Conservation (phyloP, 2,113 vertebrate genomes). For the Saimiri boliviensis region DNA sequence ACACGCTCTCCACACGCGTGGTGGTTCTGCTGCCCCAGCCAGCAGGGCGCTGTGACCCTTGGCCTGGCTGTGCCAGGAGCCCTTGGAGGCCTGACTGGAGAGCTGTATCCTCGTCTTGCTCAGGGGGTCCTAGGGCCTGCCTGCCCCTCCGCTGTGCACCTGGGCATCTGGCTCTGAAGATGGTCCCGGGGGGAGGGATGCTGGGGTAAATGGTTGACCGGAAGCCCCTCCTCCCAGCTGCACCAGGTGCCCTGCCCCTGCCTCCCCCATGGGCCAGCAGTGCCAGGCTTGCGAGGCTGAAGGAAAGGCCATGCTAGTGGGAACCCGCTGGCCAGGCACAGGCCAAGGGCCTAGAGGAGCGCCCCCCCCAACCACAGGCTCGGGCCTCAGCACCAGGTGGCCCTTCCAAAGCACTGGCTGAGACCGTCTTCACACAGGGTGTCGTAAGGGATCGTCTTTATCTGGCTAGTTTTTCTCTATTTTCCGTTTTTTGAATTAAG, state of each 20-base stretch:
- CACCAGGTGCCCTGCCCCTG: background rate
- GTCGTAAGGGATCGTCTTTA: background rate
- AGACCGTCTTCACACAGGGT: rapidly evolving
- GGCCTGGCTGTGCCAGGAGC: background rate
- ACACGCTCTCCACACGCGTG: background rate
- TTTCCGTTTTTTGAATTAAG: background rate
- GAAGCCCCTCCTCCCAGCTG: rapidly evolving
- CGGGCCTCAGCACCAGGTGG: background rate
- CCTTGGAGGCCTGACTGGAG: background rate
- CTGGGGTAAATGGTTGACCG: background rate
- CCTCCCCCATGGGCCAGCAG: background rate
- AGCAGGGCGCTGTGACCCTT: background rate
- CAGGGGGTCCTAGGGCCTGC: background rate
- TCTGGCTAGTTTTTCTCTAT: no score
- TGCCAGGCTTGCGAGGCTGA: background rate
- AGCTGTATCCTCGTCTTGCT: background rate
- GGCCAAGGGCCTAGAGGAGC: background rate
- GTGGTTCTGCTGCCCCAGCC: background rate
- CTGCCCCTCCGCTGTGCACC: background rate
- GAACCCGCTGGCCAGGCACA: background rate
- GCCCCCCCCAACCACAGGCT: background rate
- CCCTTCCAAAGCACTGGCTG: rapidly evolving
- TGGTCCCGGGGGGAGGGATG: rapidly evolving
- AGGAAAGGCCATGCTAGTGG: background rate
- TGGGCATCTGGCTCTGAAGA: background rate